Percentiles rank a stretch among this genome's conserved stretches.
Conservation (phyloP, 1,140 invertebrate genomes). For the Aphaenogaster ashmeadi region DNA sequence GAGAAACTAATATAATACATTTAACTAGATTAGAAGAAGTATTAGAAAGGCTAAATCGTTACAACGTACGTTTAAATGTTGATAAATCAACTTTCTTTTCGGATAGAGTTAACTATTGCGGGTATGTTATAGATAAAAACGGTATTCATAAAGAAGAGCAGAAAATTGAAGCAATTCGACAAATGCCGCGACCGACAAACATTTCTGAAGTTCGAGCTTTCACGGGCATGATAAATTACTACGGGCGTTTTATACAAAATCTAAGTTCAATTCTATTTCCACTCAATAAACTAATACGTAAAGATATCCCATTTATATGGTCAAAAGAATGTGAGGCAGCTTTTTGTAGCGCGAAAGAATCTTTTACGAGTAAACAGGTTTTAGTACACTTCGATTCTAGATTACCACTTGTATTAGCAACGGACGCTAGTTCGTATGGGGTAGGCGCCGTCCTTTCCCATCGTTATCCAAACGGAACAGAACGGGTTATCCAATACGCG, state of each 20-base stretch:
- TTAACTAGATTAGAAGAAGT: background rate
- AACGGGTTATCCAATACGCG: no score
- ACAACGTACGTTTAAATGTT: conserved; percentile 11
- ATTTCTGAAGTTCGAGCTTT: conserved; percentile 46
- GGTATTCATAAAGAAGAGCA: conserved; percentile 59
- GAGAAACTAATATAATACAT: background rate
- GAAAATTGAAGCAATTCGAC: conserved; percentile 48
- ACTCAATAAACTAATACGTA: conserved; percentile 66
- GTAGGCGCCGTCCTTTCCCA: background rate
- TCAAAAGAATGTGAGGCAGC: background rate
- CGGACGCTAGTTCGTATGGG: conserved; percentile 10
- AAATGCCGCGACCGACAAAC: conserved; percentile 57
- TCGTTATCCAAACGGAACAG: background rate
- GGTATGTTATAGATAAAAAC: conserved; percentile 1
- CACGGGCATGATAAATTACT: conserved; percentile 47
- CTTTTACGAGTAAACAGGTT: no score
- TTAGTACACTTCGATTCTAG: no score
- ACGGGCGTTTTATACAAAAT: conserved; percentile 53
- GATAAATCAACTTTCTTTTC: conserved; percentile 59
- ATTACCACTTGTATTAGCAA: no score
- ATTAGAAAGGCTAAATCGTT: background rate
- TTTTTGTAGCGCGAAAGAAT: no score
- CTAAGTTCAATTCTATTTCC: conserved; percentile 62
- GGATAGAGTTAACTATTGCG: conserved; percentile 40
- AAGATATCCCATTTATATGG: conserved; percentile 70